Conservation (phyloP, 2,888 invertebrate genomes). For the Scrobipalpa atriplicella region DNA sequence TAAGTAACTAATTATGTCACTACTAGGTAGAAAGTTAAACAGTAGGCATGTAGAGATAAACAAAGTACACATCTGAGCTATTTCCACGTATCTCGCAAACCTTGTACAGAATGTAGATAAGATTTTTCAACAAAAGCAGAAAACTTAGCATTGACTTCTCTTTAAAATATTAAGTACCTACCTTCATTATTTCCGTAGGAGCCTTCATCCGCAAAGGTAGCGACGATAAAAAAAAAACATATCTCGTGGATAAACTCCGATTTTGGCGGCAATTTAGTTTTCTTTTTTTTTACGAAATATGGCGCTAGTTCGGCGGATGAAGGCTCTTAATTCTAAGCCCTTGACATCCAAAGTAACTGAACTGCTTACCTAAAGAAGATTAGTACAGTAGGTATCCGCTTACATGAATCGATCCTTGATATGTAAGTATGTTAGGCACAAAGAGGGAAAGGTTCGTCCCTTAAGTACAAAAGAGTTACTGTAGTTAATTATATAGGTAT, state of each 20-base stretch:
- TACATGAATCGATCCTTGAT: constrained; percentile 1
- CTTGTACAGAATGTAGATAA: constrained; percentile 11
- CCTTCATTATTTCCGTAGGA: neutral
- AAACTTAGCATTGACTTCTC: neutral
- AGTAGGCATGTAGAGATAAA: constrained; percentile 23
- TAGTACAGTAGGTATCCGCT: neutral
- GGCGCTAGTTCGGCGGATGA: too few relatives aligned
- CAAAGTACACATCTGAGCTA: neutral
- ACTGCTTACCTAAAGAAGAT: neutral
- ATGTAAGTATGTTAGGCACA: neutral
- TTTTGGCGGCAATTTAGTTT: too few relatives aligned
- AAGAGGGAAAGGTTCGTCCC: too few relatives aligned
- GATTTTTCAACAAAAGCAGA: neutral
- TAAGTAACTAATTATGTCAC: too few relatives aligned
- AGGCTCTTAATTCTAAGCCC: neutral
- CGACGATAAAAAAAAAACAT: too few relatives aligned
- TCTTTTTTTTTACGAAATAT: too few relatives aligned
- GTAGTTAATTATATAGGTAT: too few relatives aligned
- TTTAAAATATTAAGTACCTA: neutral
- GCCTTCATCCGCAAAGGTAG: too few relatives aligned
- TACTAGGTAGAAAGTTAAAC: constrained; percentile 28
- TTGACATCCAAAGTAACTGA: neutral
- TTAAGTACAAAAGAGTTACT: too few relatives aligned
- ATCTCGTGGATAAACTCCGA: too few relatives aligned
- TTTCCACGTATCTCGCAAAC: constrained; percentile 14